Base-by-base conservation (phyloP, 2,113 vertebrate species). In the Heterochromis multidens region DNA sequence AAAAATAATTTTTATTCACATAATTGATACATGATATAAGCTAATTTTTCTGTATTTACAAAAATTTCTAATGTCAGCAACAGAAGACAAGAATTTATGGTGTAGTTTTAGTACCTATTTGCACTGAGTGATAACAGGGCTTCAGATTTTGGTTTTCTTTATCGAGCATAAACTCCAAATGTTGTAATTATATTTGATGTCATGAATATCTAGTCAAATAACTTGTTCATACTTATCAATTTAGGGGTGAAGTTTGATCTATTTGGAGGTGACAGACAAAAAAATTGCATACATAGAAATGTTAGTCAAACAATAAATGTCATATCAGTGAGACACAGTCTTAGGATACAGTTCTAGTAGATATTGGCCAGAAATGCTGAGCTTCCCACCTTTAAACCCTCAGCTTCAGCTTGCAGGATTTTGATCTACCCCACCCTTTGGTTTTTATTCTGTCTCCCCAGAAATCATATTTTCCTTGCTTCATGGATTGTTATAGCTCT, bases 391-490 rank as follows among this genome's bases (percentile, higher is more conserved):
- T 74, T 43, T 74, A 74, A 74, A n/a, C 46, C 11, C 27, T 14
- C 46, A 54, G 27, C 27, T 74, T 40, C 31, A 67, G 6, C 25
- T 61, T 60, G 21, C 25, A 61, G 52, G 58, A 29, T 63, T 59
- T 63, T 62, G 12, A 35, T 79, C 79, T 33, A 21, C 33, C 58
- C 2, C 74, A 59, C 21, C 25, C 27, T 60, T 79, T 14, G n/a
- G n/a, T 87, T 85, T 70, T 67, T 57, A 52, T 19, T 5, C 35
- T 77, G 46, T 56, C 29, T 49, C 49, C 49, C 25, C 43, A 79
- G 59, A 91, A 90, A 63, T 49, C 13, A 10, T 67, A 29, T 79
- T 77, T 65, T 78, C 16, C 67, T 60, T 63, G 14, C 60, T 65
- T 80, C 16, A 54, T 62, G 33, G 21, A 5, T 62, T 82, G 43